A percentile compares a stretch with the other conserved stretches of the same genome.
phyloP scores from a whole-genome alignment of 2,797 vertebrate genomes.

The Lepus townsendii region DNA sequence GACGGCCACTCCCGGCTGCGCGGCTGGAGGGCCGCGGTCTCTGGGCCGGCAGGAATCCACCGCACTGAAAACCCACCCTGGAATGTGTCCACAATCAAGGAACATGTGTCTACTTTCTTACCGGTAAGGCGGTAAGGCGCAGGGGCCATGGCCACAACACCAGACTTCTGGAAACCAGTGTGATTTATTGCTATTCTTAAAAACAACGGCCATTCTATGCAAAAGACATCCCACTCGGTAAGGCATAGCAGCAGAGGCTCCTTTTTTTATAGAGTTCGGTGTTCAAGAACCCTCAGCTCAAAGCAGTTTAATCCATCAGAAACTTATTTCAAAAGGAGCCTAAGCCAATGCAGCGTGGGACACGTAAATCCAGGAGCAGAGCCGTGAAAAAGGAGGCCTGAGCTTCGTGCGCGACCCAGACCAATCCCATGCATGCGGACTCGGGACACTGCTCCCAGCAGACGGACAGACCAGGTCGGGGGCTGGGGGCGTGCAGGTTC shows the following conservation, averaged over 20 bases:
- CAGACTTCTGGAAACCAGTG: slow-evolving; percentile 24
- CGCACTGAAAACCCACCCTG: neutral
- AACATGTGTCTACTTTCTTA: neutral
- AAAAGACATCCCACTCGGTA: neutral
- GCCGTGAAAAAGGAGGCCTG: neutral
- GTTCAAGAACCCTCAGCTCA: neutral
- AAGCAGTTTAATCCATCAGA: neutral
- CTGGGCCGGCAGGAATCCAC: neutral
- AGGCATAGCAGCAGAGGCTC: neutral
- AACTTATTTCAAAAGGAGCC: neutral
- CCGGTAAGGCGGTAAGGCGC: neutral
- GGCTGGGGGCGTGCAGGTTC: neutral
- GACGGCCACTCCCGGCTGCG: neutral
- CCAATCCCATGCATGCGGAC: neutral
- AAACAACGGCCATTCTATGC: neutral
- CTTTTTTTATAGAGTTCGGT: neutral
- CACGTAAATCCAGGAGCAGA: neutral
- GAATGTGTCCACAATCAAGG: neutral
- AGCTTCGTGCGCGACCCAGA: neutral
- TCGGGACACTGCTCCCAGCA: neutral
- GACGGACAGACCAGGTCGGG: neutral
- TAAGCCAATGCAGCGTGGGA: neutral
- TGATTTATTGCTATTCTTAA: neutral
- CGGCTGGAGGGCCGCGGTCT: neutral
- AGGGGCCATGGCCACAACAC: neutral